phyloP scores from a whole-genome alignment of 2,113 vertebrate species.

The Podocnemis expansa region DNA sequence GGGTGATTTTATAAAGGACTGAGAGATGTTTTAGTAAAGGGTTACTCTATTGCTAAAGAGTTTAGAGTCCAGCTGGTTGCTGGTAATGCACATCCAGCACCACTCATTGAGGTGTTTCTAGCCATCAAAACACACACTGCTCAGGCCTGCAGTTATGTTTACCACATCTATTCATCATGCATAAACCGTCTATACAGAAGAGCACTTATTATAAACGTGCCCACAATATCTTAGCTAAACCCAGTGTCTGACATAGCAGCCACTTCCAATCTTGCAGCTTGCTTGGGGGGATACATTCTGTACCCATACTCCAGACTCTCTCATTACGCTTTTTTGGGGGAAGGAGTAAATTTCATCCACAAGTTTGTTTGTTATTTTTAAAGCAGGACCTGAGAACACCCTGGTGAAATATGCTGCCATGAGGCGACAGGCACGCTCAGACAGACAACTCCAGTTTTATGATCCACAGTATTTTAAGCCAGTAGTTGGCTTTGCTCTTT shows the following conservation, averaged over 20 bases:
- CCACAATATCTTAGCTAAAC: not conserved
- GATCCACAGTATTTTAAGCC: rapidly evolving
- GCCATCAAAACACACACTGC: too few species aligned
- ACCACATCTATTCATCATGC: not conserved
- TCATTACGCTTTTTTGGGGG: not conserved
- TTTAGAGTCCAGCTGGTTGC: too few species aligned
- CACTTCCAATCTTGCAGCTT: too few species aligned
- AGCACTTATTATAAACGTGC: not conserved
- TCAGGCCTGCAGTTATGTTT: too few species aligned
- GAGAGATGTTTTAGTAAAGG: too few species aligned
- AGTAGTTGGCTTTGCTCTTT: not conserved
- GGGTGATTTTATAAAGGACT: not conserved
- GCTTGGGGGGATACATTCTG: not conserved
- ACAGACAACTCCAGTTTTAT: too few species aligned
- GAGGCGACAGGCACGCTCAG: not conserved
- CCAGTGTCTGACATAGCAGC: not conserved
- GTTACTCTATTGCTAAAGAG: too few species aligned
- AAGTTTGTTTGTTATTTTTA: not conserved
- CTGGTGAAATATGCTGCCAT: not conserved
- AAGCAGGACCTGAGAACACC: not conserved
- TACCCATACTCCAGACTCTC: not conserved
- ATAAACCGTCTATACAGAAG: not conserved
- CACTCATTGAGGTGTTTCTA: too few species aligned
- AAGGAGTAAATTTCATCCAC: not conserved
- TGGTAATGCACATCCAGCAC: too few species aligned